Conservation (phyloP, 2,113 vertebrate genomes). For the Vimba vimba region DNA sequence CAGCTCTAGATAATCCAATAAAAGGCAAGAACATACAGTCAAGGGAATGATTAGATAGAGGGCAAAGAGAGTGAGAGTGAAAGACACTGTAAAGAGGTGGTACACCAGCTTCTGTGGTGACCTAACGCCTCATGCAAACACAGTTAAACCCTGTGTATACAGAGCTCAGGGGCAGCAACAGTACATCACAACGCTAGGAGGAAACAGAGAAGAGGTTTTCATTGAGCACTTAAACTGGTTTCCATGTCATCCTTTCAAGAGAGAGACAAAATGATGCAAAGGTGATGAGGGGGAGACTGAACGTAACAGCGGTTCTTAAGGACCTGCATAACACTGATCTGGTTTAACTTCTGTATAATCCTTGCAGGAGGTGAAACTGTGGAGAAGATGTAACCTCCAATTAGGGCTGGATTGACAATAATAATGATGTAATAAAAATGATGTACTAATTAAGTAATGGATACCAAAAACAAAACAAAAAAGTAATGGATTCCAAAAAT, state of each 20-base stretch:
- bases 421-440: background rate
- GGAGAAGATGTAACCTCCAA: background rate
- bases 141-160: conserved; percentile 46
- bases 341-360: background rate
- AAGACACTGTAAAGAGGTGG: background rate
- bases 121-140: conserved; percentile 48
- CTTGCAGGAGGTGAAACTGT: background rate
- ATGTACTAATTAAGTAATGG: no score
- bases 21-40: conserved; percentile 13
- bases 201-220: conserved; percentile 33
- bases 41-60: conserved; percentile 40
- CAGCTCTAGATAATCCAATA: conserved; percentile 33
- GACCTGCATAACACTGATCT: background rate
- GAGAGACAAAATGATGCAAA: conserved; percentile 21
- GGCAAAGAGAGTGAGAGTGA: background rate
- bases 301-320: background rate
- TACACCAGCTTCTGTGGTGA: conserved; percentile 36
- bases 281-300: background rate
- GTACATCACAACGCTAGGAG: conserved; percentile 13
- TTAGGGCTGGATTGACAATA: background rate
- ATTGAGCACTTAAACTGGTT: conserved; percentile 34
- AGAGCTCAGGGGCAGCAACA: conserved; percentile 3
- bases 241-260: conserved; percentile 22
- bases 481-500: no score
- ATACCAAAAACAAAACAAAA: no score